Conservation (phyloP, 2,888 invertebrate genomes). For the Cartodere bifasciata region DNA sequence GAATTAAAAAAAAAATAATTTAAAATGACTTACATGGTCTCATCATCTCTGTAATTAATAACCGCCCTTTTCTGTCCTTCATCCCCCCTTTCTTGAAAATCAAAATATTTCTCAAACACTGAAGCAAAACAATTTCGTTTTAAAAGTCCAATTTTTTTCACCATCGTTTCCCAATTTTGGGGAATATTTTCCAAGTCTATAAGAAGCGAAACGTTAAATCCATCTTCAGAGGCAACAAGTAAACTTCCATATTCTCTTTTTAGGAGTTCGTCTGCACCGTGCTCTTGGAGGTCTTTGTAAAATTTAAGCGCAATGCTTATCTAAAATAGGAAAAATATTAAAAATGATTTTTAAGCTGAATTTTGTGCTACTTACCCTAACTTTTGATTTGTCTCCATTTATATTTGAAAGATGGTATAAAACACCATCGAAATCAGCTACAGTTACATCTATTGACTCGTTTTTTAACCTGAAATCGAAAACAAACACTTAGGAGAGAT, state of each 20-base stretch:
- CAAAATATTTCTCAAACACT: slow-evolving; percentile 98
- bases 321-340: slow-evolving; percentile 37
- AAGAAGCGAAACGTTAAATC: slow-evolving; percentile 88
- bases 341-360: not conserved
- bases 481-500: not conserved
- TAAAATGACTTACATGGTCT: slow-evolving; percentile 72
- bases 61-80: slow-evolving; percentile 89
- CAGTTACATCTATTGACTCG: slow-evolving; percentile 86
- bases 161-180: slow-evolving; percentile 74
- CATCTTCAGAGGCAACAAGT: slow-evolving; percentile 75
- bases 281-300: slow-evolving; percentile 94
- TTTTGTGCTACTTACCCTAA: slow-evolving; percentile 81
- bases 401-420: slow-evolving; percentile 96
- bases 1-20: slow-evolving; percentile 6
- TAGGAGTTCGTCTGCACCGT: slow-evolving; percentile 94
- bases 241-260: slow-evolving; percentile 84
- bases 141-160: slow-evolving; percentile 84
- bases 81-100: slow-evolving; percentile 89
- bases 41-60: slow-evolving; percentile 97
- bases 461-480: slow-evolving; percentile 71
- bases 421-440: slow-evolving; percentile 98
- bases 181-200: slow-evolving; percentile 90
- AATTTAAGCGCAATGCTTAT: slow-evolving; percentile 97
- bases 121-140: slow-evolving; percentile 99
- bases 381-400: slow-evolving; percentile 92